Evolutionary conservation across 64 coral and sea anemone genomes (phyloP).

Genomic region (Montipora sp.): DNA sequence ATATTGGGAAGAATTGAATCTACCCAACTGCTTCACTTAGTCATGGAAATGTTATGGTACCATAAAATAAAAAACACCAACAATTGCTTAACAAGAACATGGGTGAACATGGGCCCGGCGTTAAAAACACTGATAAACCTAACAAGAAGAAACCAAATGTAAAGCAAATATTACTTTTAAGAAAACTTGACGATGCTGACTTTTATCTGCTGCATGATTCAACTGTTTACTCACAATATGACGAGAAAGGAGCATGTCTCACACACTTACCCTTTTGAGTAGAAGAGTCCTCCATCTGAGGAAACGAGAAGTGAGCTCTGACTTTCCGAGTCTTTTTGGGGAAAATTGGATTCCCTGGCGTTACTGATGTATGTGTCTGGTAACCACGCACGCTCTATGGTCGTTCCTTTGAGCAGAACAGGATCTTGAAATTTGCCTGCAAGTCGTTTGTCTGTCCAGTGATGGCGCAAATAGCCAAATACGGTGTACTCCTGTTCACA

Average conservation of each 20-base stretch:
- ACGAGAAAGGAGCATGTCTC: background rate
- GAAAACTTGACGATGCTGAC: too few species aligned
- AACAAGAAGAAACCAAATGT: too few species aligned
- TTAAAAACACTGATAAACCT: too few species aligned
- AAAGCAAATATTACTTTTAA: too few species aligned
- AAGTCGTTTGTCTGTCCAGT: conserved; percentile 78
- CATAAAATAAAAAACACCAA: too few species aligned
- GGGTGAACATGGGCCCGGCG: too few species aligned
- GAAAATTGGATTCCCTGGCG: conserved; percentile 76
- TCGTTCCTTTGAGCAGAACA: conserved; percentile 52
- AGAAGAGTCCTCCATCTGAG: conserved; percentile 60
- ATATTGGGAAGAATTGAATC: too few species aligned
- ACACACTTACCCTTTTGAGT: conserved; percentile 68
- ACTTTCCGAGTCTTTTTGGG: conserved; percentile 49
- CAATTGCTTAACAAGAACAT: too few species aligned
- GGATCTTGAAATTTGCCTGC: conserved; percentile 52
- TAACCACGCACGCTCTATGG: conserved; percentile 57
- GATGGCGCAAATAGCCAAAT: conserved; percentile 74
- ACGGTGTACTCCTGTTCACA: conserved; percentile 58
- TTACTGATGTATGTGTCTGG: conserved; percentile 81
- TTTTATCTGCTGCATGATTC: too few species aligned
- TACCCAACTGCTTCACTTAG: too few species aligned
- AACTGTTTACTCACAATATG: too few species aligned
- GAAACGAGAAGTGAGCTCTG: conserved; percentile 47
- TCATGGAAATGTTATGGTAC: too few species aligned